Evolutionary conservation across 2,888 invertebrate species (phyloP), one percentile per base, ranked within the genome.

Genomic region (Tetanocera ferruginea): DNA sequence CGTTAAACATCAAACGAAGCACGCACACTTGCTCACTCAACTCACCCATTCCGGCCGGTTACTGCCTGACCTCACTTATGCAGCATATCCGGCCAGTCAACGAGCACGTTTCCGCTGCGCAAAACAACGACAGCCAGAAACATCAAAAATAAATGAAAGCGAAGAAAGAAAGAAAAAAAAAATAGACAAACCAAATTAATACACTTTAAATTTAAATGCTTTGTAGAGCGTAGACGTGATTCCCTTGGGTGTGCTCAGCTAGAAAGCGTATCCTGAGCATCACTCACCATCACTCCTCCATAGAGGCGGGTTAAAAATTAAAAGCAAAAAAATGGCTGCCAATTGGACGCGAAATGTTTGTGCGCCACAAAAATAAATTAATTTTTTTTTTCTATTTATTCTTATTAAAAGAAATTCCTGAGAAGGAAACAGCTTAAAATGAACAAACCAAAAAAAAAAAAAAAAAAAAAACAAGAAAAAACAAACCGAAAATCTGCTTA

Each of bases 191-290:
- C 57, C n/a, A 71, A 77, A 72, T 72, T 72, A 72, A 77, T 77
- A 37, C 64, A 72, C 72, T 77, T 77, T 37, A 77, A 72, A 77
- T 77, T 77, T 77, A 70, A 77, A 77, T 77, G 23, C 60, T 72
- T 60, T 19, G 17, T 37, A 14, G 60, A 55, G 57, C 55, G 34
- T 34, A 25, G 25, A 25, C 23, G 25, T 37, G 43, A 57, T 34
- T 57, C 72, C 72, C 60, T 43, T 23, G 72, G 25, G 37, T 19
- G 72, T 37, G 57, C 72, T 72, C 19, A 72, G 23, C 19, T 37
- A 67, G 25, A 49, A 6, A 37, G 49, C 23, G 8, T 11, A n/a
- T 43, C 5, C 19, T 67, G 11, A 43, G 49, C 37, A n/a, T 67
- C 34, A 43, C 19, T 34, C n/a, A 23, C 4, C 28, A 66, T 19